A percentile compares a stretch with the other conserved stretches of the same genome.
Evolutionary conservation across 2,113 vertebrate genomes (phyloP).

Genomic region (Cardinalis cardinalis): DNA sequence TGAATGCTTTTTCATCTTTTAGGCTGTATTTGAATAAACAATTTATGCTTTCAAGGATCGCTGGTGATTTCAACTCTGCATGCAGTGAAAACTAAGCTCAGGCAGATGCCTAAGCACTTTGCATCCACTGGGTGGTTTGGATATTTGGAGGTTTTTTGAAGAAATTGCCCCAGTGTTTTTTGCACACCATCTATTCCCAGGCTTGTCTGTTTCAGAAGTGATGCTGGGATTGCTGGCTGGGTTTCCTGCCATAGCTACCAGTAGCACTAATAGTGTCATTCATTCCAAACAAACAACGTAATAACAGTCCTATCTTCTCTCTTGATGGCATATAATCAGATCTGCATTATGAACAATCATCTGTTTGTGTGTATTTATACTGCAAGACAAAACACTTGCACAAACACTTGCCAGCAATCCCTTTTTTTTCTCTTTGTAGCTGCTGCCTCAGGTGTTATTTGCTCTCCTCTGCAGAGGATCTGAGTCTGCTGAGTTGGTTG

Average conservation of each 20-base stretch:
- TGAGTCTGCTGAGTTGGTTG: neutral
- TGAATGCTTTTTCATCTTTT: neutral
- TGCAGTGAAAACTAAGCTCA: neutral
- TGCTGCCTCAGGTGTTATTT: neutral
- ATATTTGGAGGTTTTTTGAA: neutral
- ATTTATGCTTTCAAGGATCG: neutral
- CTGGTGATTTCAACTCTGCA: neutral
- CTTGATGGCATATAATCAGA: slow-evolving; percentile 22
- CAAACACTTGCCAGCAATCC: slow-evolving; percentile 2
- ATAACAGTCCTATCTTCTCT: neutral
- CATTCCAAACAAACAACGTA: neutral
- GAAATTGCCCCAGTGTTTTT: neutral
- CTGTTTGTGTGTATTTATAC: slow-evolving; percentile 9
- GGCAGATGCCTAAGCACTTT: neutral
- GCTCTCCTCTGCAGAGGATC: neutral
- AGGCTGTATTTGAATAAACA: neutral
- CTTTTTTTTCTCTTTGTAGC: neutral
- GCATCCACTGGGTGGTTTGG: neutral
- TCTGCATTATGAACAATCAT: slow-evolving; percentile 40
- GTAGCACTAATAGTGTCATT: neutral
- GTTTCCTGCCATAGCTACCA: neutral
- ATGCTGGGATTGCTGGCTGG: neutral
- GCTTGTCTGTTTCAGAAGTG: neutral
- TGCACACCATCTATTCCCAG: neutral
- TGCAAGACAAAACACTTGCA: slow-evolving; percentile 3